Base-by-base conservation (phyloP, 2,888 invertebrate species). In the Drosophila melanosoma region DNA sequence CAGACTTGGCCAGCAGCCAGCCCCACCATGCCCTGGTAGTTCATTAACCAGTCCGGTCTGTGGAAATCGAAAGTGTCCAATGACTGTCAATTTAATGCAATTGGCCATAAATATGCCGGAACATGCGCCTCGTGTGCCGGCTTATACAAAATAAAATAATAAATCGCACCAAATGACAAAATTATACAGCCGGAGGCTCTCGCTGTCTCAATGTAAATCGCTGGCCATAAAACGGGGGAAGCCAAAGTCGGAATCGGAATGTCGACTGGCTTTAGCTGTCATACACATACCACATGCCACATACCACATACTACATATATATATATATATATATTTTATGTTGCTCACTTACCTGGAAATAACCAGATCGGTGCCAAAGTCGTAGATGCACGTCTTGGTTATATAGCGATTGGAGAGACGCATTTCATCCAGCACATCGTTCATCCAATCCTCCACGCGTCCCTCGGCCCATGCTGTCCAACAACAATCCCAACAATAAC, bases 371-470 rank as follows among this genome's bases (percentile, higher is more conserved):
- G 95, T 96, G 49, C 98, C 97, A 91, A 97, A 98, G 91, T 96
- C 96, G 93, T 95, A 97, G 79, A 98, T 95, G 26, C 98, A 96
- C 91, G 97, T 97, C 92, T 98, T 98, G 0, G 97, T 96, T 63
- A 98, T 95, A 88, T 94, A 97, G 79, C 97, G 95, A 93, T 98
- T 98, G 0, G 98, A 96, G 54, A 93, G 93, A 49, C 96, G 95
- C 98, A 98, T 98, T 93, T 98, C 98, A 5, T 93, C 94, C 23
- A 98, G 94, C 3, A 98, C 96, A 38, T 95, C 94, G 76, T 96
- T 97, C 98, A 98, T 97, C 98, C 98, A 98, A 83, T 97, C 96
- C 92, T 98, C 98, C 1, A 98, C 97, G 77, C 96, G 95, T 1
- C 97, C 97, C 83, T 96, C 96, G 0, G 97, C 96, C 61, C 94